Evolutionary conservation across 1,140 invertebrate genomes (phyloP).

Genomic region (Melipona quadrifasciata): DNA sequence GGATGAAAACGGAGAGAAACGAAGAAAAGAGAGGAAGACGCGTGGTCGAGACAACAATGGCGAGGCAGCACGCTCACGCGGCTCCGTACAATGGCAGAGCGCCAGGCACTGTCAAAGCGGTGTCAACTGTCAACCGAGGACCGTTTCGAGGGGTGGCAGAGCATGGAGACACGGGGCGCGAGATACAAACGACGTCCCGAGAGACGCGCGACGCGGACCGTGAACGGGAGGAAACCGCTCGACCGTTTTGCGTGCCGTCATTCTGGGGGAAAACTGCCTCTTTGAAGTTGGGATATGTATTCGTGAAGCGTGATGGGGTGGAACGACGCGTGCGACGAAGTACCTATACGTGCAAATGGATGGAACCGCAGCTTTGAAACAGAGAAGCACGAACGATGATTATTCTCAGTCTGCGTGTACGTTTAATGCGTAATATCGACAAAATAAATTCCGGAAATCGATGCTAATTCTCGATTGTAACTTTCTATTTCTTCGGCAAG

Average conservation of each 20-base stretch:
- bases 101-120: constrained; percentile 42
- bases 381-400: too few species aligned
- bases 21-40: constrained; percentile 4
- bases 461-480: too few species aligned
- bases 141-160: constrained; percentile 44
- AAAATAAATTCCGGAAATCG: too few species aligned
- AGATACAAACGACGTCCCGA: constrained; percentile 26
- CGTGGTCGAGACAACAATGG: constrained; percentile 39
- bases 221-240: constrained; percentile 20
- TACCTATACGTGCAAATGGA: not conserved
- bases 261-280: not conserved
- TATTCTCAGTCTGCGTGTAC: too few species aligned
- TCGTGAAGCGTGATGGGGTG: not conserved
- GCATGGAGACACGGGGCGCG: constrained; percentile 36
- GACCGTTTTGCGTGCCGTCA: constrained; percentile 16
- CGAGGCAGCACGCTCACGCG: constrained; percentile 46
- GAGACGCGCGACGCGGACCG: constrained; percentile 19
- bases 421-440: too few species aligned
- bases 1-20: constrained; percentile 23
- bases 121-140: constrained; percentile 49
- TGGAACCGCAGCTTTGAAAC: not conserved
- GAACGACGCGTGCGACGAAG: not conserved
- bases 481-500: too few species aligned
- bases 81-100: constrained; percentile 42
- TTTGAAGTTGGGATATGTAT: not conserved